Evolutionary conservation across 2,888 invertebrate genomes (phyloP).

Genomic region (Hirtodrosophila histrioides): DNA sequence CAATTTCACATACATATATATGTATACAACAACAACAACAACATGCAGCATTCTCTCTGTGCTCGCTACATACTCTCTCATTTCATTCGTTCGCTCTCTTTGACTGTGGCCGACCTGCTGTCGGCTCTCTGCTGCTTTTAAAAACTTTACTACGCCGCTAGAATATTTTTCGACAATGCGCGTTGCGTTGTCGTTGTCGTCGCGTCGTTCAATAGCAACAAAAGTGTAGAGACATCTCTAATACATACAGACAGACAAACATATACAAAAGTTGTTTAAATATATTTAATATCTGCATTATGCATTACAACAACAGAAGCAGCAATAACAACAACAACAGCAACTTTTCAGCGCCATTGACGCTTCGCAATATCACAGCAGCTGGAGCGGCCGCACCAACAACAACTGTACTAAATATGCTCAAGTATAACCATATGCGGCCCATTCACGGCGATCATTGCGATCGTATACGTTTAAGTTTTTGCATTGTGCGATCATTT

Average conservation of each 20-base stretch:
- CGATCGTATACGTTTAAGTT: too few relatives aligned
- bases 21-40: slow-evolving; percentile 17
- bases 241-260: too few relatives aligned
- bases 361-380: slow-evolving; percentile 12
- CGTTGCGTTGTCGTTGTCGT: slow-evolving; percentile 61
- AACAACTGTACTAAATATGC: slow-evolving; percentile 42
- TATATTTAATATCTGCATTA: slow-evolving; percentile 7
- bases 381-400: slow-evolving; percentile 22
- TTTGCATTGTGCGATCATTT: too few relatives aligned
- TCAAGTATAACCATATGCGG: slow-evolving; percentile 8
- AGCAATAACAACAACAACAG: slow-evolving; percentile 8
- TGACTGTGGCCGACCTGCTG: slow-evolving; percentile 17
- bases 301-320: slow-evolving; percentile 32
- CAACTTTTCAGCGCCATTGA: slow-evolving; percentile 4
- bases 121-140: slow-evolving; percentile 4
- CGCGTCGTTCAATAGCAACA: slow-evolving; percentile 43
- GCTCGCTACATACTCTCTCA: not conserved
- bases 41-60: slow-evolving; percentile 14
- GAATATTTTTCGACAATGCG: slow-evolving; percentile 75
- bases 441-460: too few relatives aligned
- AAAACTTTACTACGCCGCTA: slow-evolving; percentile 74
- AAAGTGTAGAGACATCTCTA: slow-evolving; percentile 10
- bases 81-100: slow-evolving; percentile 4
- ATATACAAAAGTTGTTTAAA: slow-evolving; percentile 12
- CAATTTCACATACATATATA: slow-evolving; percentile 1